Evolutionary conservation across 2,888 invertebrate species (phyloP), one percentile per base, ranked within the genome.

Genomic region (Venusia cambrica): DNA sequence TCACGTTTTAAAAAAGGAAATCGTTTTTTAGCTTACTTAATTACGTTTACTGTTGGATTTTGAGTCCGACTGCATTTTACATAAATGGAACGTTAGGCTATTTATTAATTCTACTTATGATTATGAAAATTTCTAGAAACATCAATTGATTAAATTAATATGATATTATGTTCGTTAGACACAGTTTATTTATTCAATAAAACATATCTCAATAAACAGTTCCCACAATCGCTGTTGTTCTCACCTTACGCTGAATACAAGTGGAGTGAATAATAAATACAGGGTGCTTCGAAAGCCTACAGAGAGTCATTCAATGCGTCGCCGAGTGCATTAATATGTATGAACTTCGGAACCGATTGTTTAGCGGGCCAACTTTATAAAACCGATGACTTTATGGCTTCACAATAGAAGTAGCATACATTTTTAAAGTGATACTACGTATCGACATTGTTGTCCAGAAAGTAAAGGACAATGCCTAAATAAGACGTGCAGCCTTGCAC

Each of bases 291-390:
- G 45, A 57, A 59, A 39, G 38, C 54, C 57, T 58, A 54, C 40
- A 28, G 61, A 63, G 60, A 67, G 64, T 68, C 68, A 62, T 66
- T 63, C 56, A 49, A 43, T 35, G 57, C 65, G 67, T 69, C 67
- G 61, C 59, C 53, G 48, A 59, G 51, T 54, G 51, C 59, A 73
- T 73, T 69, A 75, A 74, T 73, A 73, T 75, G 73, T 73, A 75
- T 75, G 70, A 74, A 65, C 50, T 22, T 21, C 35, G 40, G 29
- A 15, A 37, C 39, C 49, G 46, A 52, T 52, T 57, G 62, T 58
- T 60, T 57, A 58, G 54, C 50, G 51, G 39, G 38, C 50, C 45
- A 57, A 61, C 54, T 61, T 58, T 54, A 50, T 50, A 50, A 46
- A 46, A 46, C 48, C 49, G 40, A 48, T 48, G 49, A 47, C 45